Evolutionary conservation across 2,797 vertebrate genomes (phyloP).

Genomic region (Erithacus rubecula): DNA sequence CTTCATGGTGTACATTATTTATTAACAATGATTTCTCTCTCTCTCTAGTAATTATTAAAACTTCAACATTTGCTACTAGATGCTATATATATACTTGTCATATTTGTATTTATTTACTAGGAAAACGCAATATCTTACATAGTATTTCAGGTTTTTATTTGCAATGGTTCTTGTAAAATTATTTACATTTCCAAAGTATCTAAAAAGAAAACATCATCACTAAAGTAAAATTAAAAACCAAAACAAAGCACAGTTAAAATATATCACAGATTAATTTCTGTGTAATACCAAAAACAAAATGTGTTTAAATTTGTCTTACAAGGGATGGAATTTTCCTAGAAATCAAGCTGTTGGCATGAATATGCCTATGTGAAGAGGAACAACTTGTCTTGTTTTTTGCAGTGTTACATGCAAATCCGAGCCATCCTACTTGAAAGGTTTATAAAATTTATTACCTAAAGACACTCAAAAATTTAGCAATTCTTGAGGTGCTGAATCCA

Average conservation of each 20-base stretch:
- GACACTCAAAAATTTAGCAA: neutral
- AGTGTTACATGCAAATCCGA: neutral
- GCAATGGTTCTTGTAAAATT: neutral
- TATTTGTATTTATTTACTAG: neutral
- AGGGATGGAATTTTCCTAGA: slow-evolving; percentile 6
- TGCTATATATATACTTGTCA: neutral
- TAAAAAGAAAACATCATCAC: neutral
- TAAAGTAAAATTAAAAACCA: neutral
- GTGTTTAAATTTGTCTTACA: neutral
- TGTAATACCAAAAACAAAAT: neutral
- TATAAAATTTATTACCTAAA: neutral
- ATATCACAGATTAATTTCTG: neutral
- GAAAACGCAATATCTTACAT: neutral
- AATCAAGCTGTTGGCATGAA: neutral
- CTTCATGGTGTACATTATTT: neutral
- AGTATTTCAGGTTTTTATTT: neutral
- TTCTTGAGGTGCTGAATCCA: neutral
- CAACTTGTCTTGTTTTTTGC: neutral
- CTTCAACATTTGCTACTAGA: neutral
- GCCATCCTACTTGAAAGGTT: neutral
- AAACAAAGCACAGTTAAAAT: neutral
- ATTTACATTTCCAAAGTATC: neutral
- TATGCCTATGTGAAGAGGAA: neutral
- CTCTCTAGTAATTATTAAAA: slow-evolving; percentile 31
- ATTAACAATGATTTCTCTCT: slow-evolving; percentile 29